A percentile compares a stretch with the other conserved stretches of the same genome.
These are phyloP conservation scores for Choristoneura fumiferana DNA, from an alignment of 1,140 invertebrate species.

Conservation along the genomic window DNA sequence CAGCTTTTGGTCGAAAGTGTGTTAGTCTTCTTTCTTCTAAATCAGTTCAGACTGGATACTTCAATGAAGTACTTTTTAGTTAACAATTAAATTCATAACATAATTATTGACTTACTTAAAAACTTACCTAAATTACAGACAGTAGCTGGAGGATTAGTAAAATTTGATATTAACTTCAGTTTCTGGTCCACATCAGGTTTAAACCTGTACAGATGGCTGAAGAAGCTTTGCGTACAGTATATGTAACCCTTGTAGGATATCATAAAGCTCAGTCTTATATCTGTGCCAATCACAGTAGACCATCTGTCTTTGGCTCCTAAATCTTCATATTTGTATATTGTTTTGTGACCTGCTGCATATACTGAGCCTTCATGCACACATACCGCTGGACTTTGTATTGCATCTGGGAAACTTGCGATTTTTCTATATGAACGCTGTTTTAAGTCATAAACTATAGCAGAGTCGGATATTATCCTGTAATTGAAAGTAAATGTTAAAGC, in stretches of 20 bases:
- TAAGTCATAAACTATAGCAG: constrained; percentile 52
- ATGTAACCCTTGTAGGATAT: constrained; percentile 54
- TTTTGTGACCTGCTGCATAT: constrained; percentile 53
- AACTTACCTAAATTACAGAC: constrained; percentile 54
- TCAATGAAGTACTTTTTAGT: too few relatives aligned
- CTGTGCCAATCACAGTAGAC: constrained; percentile 37
- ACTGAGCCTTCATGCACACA: constrained; percentile 47
- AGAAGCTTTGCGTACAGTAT: constrained; percentile 60
- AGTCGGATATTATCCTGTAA: constrained; percentile 58
- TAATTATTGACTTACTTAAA: too few relatives aligned
- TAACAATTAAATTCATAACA: too few relatives aligned
- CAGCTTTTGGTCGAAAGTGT: too few relatives aligned
- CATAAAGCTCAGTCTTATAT: constrained; percentile 51
- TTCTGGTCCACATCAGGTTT: constrained; percentile 39
- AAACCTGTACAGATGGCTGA: constrained; percentile 56
- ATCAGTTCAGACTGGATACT: too few relatives aligned
- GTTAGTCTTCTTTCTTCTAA: too few relatives aligned
- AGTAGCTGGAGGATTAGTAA: constrained; percentile 45
- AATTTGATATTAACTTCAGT: constrained; percentile 44
- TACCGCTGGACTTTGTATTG: constrained; percentile 53
- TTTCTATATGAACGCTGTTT: constrained; percentile 48
- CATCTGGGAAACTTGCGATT: constrained; percentile 53
- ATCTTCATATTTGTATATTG: constrained; percentile 55
- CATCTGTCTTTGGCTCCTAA: constrained; percentile 38
- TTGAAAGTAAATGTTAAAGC: not conserved